These are phyloP conservation scores for Oncorhynchus keta DNA, from an alignment of 2,113 vertebrate genomes.

Conservation along the genomic window DNA sequence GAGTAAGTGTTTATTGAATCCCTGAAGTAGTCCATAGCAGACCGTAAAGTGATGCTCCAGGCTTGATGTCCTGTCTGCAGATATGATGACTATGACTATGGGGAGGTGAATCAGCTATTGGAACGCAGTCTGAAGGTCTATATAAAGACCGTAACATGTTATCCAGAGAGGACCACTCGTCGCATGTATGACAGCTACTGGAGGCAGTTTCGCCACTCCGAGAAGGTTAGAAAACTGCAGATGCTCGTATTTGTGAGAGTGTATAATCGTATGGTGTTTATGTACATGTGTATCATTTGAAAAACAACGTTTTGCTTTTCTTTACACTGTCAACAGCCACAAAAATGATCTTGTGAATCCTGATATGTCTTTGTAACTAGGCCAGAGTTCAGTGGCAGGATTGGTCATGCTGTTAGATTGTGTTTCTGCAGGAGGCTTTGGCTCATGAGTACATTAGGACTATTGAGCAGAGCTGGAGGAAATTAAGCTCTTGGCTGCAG, in stretches of 20 bases:
- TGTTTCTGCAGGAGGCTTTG: slow-evolving; percentile 7
- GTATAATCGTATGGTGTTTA: not conserved
- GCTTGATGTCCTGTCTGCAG: slow-evolving; percentile 43
- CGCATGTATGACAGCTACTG: slow-evolving; percentile 87
- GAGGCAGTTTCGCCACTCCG: slow-evolving; percentile 86
- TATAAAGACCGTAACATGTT: slow-evolving; percentile 89
- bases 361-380: not conserved
- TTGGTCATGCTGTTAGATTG: not conserved
- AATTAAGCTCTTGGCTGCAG: not conserved
- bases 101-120: slow-evolving; percentile 86
- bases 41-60: not conserved
- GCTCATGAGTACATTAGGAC: not conserved
- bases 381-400: not conserved
- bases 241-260: not conserved
- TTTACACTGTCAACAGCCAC: not conserved
- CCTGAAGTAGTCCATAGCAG: not conserved
- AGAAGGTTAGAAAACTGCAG: slow-evolving; percentile 71
- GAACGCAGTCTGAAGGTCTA: slow-evolving; percentile 87
- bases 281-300: not conserved
- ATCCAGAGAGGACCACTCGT: slow-evolving; percentile 83
- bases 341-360: not conserved
- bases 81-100: slow-evolving; percentile 88
- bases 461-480: slow-evolving; percentile 1
- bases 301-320: not conserved
- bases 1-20: not conserved